Percentiles rank a stretch among this genome's conserved stretches.
Evolutionary conservation across 2,113 vertebrate species (phyloP).

Genomic region (Varanus komodoensis): DNA sequence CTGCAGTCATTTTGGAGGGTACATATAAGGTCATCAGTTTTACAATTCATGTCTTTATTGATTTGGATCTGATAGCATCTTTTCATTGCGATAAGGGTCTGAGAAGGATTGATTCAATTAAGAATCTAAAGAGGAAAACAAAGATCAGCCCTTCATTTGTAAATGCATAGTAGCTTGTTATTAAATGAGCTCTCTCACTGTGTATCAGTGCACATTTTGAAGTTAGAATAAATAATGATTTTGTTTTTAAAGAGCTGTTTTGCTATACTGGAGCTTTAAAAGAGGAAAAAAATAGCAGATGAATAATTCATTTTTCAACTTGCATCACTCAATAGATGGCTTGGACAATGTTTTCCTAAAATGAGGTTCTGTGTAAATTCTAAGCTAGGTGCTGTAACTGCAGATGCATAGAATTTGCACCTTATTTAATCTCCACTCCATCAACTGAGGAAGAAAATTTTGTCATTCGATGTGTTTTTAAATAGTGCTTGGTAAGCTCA

Average conservation of each 20-base stretch:
- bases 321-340: background rate
- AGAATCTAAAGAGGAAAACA: background rate
- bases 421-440: background rate
- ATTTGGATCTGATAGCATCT: slow-evolving; percentile 7
- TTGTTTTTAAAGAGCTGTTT: background rate
- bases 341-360: background rate
- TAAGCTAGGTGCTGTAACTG: background rate
- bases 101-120: slow-evolving; percentile 2
- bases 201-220: slow-evolving; percentile 6
- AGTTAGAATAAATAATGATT: background rate
- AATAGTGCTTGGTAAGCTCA: background rate
- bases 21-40: slow-evolving; percentile 21
- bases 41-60: slow-evolving; percentile 22
- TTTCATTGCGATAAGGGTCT: slow-evolving; percentile 24
- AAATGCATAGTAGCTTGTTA: background rate
- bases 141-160: background rate
- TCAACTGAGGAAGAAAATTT: background rate
- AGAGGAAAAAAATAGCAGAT: background rate
- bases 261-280: slow-evolving; percentile 23
- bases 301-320: background rate
- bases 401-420: background rate
- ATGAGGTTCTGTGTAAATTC: background rate
- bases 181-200: background rate
- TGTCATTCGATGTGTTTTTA: background rate
- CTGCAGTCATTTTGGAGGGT: slow-evolving; percentile 13